Base-by-base conservation (phyloP, 2,797 vertebrate genomes). In the Tangara arthus region DNA sequence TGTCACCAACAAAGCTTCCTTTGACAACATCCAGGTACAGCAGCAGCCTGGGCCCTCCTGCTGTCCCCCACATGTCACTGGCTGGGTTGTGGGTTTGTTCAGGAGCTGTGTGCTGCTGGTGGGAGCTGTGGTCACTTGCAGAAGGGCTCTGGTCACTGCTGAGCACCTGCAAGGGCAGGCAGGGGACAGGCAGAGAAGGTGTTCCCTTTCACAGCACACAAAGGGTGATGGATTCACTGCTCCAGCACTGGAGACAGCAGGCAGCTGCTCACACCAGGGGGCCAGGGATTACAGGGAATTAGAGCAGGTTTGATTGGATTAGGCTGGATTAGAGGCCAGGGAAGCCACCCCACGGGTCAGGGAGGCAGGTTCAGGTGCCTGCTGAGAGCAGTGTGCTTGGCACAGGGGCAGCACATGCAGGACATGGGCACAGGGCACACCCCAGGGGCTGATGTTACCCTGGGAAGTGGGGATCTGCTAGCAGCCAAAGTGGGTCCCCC, bases 1-100 rank as follows among this genome's bases (percentile, higher is more conserved):
- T 7, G 98, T 99, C 96, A 99, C 99, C 96, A 99, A 99, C 98
- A 99, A 98, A 97, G 97, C 98, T 0, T 99, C 99, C 8, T 99
- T 99, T 3, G 98, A 99, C 98, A 99, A 99, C 98, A 98, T 99
- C 88, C 98, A 98, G 98, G 98, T 98, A 96, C 22, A 83, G 53
- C 53, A 15, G 60, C 64, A 13, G 5, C 28, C 28, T 0, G 0
- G 2, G 4, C 37, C 61, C 53, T 46, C 60, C 77, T 34, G 72
- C 63, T 3, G 2, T 23, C n/a, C 53, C 72, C 24, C 1, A 1
- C 0, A 4, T 15, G 35, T 2, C 2, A 5, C 8, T 12, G 42
- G 28, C 85, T 41, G 57, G 34, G 52, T 7, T 6, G 73, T 2
- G 70, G 56, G n/a, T 27, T 4, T 0, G 2, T 13, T 15, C 75